phyloP scores from a whole-genome alignment of 1,140 invertebrate genomes.

The Aethina tumida region DNA sequence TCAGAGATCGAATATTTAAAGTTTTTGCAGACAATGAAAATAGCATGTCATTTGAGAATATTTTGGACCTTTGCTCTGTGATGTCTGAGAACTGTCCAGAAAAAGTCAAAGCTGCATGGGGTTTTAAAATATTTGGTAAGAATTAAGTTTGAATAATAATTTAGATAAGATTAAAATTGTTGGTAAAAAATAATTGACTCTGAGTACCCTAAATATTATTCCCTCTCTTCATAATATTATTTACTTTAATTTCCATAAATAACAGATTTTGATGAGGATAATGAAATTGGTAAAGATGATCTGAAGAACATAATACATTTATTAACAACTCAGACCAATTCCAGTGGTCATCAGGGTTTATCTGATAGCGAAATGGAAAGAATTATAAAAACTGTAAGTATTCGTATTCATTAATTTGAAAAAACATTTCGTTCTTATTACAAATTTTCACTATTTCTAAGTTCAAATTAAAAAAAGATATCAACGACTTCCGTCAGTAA shows the following conservation, averaged over 20 bases:
- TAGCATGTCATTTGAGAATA: constrained; percentile 62
- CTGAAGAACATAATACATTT: constrained; percentile 42
- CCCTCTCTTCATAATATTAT: too few relatives aligned
- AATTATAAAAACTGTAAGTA: too few relatives aligned
- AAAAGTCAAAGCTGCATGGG: constrained; percentile 60
- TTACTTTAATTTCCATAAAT: too few relatives aligned
- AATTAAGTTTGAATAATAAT: constrained; percentile 8
- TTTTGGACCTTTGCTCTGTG: constrained; percentile 64
- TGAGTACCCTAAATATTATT: too few relatives aligned
- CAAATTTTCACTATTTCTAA: too few relatives aligned
- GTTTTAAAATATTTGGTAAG: constrained; percentile 69
- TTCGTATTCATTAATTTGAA: too few relatives aligned
- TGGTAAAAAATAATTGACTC: too few relatives aligned
- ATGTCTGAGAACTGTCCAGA: constrained; percentile 58
- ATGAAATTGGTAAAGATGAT: constrained; percentile 44
- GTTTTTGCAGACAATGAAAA: constrained; percentile 58
- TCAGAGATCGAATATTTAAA: constrained; percentile 53
- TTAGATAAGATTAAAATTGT: background rate
- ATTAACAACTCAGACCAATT: constrained; percentile 32
- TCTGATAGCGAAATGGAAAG: constrained; percentile 5
- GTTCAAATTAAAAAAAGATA: too few relatives aligned
- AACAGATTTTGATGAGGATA: constrained; percentile 51
- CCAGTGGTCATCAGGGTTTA: constrained; percentile 6
- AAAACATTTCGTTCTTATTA: too few relatives aligned
- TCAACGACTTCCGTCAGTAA: too few relatives aligned